Evolutionary conservation across 2,888 invertebrate species (phyloP).

Genomic region (Prosapia bicincta): DNA sequence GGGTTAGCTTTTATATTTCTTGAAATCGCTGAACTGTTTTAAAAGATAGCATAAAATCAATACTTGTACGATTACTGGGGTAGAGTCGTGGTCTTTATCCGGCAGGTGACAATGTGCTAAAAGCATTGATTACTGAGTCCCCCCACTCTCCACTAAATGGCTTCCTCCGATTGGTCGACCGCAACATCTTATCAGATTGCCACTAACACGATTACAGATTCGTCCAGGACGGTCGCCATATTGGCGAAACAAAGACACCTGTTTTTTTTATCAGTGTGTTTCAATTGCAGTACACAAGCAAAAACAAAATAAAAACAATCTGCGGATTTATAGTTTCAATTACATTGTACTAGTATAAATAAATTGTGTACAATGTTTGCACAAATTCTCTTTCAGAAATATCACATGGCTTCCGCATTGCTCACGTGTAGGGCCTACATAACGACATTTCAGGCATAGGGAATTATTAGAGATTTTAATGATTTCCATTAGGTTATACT

Average conservation of each 20-base stretch:
- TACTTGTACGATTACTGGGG: not conserved
- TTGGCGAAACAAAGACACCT: not conserved
- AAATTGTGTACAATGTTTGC: too few species aligned
- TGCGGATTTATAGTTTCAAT: not conserved
- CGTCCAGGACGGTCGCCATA: not conserved
- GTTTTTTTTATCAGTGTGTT: not conserved
- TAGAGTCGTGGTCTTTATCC: not conserved
- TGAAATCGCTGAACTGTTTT: not conserved
- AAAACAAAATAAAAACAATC: not conserved
- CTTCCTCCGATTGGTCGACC: slow-evolving; percentile 2
- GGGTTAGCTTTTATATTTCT: too few species aligned
- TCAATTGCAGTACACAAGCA: not conserved
- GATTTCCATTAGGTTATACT: too few species aligned
- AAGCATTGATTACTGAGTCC: not conserved
- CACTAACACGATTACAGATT: not conserved
- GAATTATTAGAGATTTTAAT: too few species aligned
- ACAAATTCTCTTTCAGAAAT: too few species aligned
- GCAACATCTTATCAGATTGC: not conserved
- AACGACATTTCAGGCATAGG: too few species aligned
- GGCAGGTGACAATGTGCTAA: not conserved
- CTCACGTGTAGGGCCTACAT: too few species aligned
- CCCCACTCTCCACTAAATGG: not conserved
- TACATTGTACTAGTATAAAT: too few species aligned
- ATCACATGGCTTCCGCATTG: too few species aligned
- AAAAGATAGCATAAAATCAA: not conserved